Conservation (phyloP, 1,140 invertebrate genomes). For the Anagrus nilaparvatae region DNA sequence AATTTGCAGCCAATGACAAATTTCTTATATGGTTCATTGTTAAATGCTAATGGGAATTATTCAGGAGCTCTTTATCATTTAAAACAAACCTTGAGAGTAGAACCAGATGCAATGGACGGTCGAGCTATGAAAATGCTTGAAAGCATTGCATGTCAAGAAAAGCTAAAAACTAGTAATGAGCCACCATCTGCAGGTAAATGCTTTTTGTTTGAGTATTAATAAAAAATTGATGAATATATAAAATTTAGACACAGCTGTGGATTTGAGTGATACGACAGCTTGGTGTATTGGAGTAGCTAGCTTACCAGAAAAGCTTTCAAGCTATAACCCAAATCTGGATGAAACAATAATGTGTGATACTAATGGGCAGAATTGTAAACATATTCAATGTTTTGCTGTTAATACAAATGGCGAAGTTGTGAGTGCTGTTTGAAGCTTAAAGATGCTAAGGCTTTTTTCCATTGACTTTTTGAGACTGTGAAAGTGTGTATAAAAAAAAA, state of each 20-base stretch:
- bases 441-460: no score
- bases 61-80: constrained; percentile 58
- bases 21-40: constrained; percentile 55
- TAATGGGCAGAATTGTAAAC: constrained; percentile 25
- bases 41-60: constrained; percentile 54
- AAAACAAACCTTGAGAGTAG: constrained; percentile 51
- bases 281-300: constrained; percentile 9
- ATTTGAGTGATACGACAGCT: neutral
- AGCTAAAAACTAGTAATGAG: no score
- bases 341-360: constrained; percentile 23
- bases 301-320: constrained; percentile 18
- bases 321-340: constrained; percentile 21
- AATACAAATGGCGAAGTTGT: constrained; percentile 19
- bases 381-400: constrained; percentile 23
- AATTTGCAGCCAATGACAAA: constrained; percentile 55
- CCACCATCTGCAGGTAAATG: no score
- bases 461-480: no score
- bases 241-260: neutral
- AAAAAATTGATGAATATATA: no score
- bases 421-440: constrained; percentile 7
- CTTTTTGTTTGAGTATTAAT: no score
- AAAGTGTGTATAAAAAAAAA: no score
- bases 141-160: constrained; percentile 50
- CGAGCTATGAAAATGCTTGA: constrained; percentile 44
- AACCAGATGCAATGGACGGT: constrained; percentile 46